Conservation (phyloP, 2,797 vertebrate species). For the Sebastes diaconus region DNA sequence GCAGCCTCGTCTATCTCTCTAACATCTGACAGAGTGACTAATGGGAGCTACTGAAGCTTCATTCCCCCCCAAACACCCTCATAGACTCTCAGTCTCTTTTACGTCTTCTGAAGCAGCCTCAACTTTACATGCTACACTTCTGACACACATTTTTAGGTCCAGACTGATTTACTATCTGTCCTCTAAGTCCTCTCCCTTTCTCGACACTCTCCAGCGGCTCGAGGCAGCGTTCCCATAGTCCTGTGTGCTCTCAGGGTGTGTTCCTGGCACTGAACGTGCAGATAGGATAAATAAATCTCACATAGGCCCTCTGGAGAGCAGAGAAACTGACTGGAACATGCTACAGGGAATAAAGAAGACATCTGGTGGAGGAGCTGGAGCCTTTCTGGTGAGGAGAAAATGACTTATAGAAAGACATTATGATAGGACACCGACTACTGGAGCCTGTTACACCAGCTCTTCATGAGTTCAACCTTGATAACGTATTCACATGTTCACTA, state of each 20-base stretch:
- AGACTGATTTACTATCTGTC: slow-evolving; percentile 49
- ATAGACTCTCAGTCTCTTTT: not conserved
- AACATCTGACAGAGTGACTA: slow-evolving; percentile 66
- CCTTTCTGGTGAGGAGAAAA: slow-evolving; percentile 38
- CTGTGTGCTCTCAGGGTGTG: slow-evolving; percentile 55
- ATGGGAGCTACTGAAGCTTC: slow-evolving; percentile 48
- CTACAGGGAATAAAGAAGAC: slow-evolving; percentile 67
- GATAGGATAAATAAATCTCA: slow-evolving; percentile 79
- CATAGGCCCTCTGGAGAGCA: slow-evolving; percentile 54
- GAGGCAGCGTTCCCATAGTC: slow-evolving; percentile 48
- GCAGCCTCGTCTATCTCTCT: slow-evolving; percentile 26
- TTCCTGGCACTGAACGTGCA: slow-evolving; percentile 63
- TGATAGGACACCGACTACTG: slow-evolving; percentile 24
- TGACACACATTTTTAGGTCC: slow-evolving; percentile 40
- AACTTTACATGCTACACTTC: slow-evolving; percentile 17
- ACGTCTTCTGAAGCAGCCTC: slow-evolving; percentile 8
- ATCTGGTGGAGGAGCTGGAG: slow-evolving; percentile 63
- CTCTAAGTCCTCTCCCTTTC: slow-evolving; percentile 36
- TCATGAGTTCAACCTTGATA: no score
- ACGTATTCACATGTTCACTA: no score
- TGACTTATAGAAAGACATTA: slow-evolving; percentile 34
- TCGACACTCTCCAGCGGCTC: slow-evolving; percentile 29
- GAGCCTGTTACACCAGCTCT: not conserved
- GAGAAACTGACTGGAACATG: slow-evolving; percentile 48
- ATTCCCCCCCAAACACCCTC: slow-evolving; percentile 36